Conservation (phyloP, 1,140 invertebrate species). For the Leptestheria dahalacensis region DNA sequence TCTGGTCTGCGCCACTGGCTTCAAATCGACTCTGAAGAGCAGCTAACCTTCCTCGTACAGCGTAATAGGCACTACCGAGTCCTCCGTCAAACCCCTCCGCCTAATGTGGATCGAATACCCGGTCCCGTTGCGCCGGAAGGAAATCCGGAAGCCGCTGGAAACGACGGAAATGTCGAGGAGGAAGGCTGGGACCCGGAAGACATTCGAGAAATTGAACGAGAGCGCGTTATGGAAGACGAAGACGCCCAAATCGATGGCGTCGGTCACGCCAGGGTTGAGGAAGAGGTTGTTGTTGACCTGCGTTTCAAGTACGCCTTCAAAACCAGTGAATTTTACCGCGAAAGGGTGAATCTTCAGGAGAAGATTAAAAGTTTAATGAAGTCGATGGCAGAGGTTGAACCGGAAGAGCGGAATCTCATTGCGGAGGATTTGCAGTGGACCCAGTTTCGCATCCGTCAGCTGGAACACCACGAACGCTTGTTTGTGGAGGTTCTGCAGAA, state of each 20-base stretch:
- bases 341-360: not conserved
- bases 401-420: not conserved
- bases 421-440: not conserved
- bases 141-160: not conserved
- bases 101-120: not conserved
- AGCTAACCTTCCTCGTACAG: not conserved
- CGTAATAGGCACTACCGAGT: not conserved
- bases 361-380: not conserved
- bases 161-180: not conserved
- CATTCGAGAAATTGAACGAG: constrained; percentile 2
- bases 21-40: not conserved
- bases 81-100: not conserved
- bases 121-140: not conserved
- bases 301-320: not conserved
- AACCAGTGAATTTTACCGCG: not conserved
- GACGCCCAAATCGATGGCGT: not conserved
- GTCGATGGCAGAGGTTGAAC: not conserved
- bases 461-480: not conserved
- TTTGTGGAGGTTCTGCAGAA: constrained; percentile 4
- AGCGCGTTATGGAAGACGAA: constrained; percentile 1
- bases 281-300: not conserved
- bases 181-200: constrained; percentile 15
- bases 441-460: not conserved
- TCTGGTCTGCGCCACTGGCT: not conserved
- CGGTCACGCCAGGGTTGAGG: not conserved